Evolutionary conservation across 1,140 invertebrate genomes (phyloP).

Genomic region (Drosophila pachea): DNA sequence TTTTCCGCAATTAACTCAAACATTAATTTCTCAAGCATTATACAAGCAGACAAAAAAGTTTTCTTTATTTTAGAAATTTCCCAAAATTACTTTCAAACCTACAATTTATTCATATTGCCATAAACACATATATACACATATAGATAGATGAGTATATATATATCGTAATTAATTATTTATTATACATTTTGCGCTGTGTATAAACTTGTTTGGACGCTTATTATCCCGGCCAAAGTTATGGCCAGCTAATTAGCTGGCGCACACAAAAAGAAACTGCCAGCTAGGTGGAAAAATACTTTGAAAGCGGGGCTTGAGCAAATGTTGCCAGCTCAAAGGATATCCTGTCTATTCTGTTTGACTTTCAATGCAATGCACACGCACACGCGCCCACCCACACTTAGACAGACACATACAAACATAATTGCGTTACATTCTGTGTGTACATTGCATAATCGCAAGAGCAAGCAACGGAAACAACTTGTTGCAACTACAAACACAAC

Average conservation of each 20-base stretch:
- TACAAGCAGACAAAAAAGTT: too few species aligned
- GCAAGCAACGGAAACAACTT: constrained; percentile 66
- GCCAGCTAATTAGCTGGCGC: constrained; percentile 53
- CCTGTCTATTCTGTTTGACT: constrained; percentile 56
- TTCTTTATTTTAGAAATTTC: too few species aligned
- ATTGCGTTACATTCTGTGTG: constrained; percentile 10
- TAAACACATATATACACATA: too few species aligned
- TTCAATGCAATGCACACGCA: constrained; percentile 45
- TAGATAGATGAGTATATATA: too few species aligned
- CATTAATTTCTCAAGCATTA: too few species aligned
- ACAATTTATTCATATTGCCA: too few species aligned
- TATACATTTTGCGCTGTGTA: constrained; percentile 4
- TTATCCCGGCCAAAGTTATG: constrained; percentile 49
- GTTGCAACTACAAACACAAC: constrained; percentile 64
- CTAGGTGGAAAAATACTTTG: constrained; percentile 1
- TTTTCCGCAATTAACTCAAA: neutral
- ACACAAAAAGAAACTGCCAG: constrained; percentile 4
- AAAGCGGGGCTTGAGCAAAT: constrained; percentile 14
- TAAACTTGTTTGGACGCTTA: constrained; percentile 19
- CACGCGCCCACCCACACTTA: constrained; percentile 29
- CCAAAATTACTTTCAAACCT: too few species aligned
- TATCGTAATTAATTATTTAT: neutral
- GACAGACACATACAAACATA: constrained; percentile 1
- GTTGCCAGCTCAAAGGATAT: constrained; percentile 46
- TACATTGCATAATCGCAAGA: constrained; percentile 54